A percentile compares a stretch with the other conserved stretches of the same genome.
phyloP scores from a whole-genome alignment of 92 coral and sea anemone genomes.

The Palythoa caribaeorum region DNA sequence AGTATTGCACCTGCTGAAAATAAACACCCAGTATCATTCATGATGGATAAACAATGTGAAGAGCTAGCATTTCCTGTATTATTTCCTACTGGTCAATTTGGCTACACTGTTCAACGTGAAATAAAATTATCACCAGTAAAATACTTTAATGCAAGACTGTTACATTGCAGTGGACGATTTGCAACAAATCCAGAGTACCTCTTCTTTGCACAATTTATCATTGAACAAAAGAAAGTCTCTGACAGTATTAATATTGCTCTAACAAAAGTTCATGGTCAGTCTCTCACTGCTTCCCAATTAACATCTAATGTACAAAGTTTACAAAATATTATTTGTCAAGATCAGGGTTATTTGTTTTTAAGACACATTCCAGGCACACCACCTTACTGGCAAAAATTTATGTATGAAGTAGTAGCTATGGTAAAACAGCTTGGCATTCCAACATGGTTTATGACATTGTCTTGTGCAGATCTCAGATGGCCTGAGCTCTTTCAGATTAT shows the following conservation, averaged over 20 bases:
- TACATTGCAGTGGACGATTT: not conserved
- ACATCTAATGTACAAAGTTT: not conserved
- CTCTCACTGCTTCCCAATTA: not conserved
- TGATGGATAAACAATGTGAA: not conserved
- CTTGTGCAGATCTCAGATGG: conserved; percentile 58
- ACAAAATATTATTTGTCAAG: not conserved
- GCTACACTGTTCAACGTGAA: not conserved
- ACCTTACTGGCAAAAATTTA: not conserved
- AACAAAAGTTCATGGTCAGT: not conserved
- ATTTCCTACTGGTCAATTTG: not conserved
- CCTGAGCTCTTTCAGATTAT: conserved; percentile 20
- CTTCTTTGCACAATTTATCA: not conserved
- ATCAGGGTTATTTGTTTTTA: not conserved
- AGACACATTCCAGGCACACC: conserved; percentile 1
- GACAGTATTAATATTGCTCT: not conserved
- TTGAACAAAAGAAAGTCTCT: not conserved
- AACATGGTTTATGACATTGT: conserved; percentile 1
- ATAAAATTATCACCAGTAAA: not conserved
- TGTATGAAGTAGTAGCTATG: conserved; percentile 23
- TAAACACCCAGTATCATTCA: conserved; percentile 4
- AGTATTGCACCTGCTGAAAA: conserved; percentile 27
- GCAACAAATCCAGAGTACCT: conserved; percentile 5
- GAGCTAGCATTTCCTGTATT: conserved; percentile 1
- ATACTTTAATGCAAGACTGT: not conserved
- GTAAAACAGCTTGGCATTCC: conserved; percentile 2